Conservation (phyloP, 2,888 invertebrate genomes). For the Chalcosyrphus nemorum region DNA sequence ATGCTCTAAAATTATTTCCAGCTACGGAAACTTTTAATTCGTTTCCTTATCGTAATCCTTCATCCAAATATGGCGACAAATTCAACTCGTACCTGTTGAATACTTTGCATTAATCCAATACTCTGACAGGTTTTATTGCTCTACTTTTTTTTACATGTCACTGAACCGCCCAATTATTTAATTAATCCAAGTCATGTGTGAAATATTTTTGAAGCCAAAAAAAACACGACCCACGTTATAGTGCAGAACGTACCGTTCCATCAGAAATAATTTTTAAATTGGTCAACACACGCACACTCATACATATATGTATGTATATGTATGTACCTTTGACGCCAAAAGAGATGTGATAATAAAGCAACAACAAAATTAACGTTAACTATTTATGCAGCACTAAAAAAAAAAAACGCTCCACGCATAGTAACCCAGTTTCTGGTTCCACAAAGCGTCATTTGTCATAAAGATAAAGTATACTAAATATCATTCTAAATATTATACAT, state of each 20-base stretch:
- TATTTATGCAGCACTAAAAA: slow-evolving; percentile 52
- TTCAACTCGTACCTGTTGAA: no score
- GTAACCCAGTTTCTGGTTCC: slow-evolving; percentile 61
- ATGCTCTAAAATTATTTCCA: no score
- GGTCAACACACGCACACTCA: neutral
- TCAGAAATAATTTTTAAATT: neutral
- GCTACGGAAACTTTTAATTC: no score
- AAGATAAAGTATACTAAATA: slow-evolving; percentile 27
- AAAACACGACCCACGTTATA: neutral
- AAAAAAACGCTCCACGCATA: neutral
- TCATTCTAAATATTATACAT: neutral
- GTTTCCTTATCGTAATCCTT: no score
- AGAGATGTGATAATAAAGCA: slow-evolving; percentile 23
- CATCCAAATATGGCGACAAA: no score
- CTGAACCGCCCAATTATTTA: neutral
- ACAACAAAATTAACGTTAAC: slow-evolving; percentile 26
- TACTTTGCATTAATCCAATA: neutral
- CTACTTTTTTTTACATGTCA: slow-evolving; percentile 9
- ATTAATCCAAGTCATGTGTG: slow-evolving; percentile 18
- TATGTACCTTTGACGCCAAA: neutral
- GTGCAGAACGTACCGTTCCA: neutral
- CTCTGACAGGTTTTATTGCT: slow-evolving; percentile 4
- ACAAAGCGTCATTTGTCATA: slow-evolving; percentile 9
- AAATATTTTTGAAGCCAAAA: neutral
- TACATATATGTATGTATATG: no score